Conservation (phyloP, 2,888 invertebrate genomes). For the Cryptops parisi region DNA sequence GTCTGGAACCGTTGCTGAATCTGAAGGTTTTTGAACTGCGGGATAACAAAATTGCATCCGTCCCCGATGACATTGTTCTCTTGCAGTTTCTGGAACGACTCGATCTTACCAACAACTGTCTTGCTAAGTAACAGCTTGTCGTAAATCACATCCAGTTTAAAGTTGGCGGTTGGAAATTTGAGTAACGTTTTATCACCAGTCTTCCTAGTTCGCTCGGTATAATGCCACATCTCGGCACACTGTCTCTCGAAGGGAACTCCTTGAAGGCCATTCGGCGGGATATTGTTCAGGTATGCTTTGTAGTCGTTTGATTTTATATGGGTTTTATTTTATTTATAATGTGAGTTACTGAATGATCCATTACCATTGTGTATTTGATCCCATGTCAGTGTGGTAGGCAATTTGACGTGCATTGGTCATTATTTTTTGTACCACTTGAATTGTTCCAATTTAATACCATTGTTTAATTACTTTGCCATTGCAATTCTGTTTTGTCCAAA, state of each 20-base stretch:
- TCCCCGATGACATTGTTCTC: constrained; percentile 59
- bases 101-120: constrained; percentile 68
- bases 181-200: constrained; percentile 31
- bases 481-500: neutral
- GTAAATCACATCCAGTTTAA: too few relatives aligned
- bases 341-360: too few relatives aligned
- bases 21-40: constrained; percentile 23
- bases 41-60: constrained; percentile 14
- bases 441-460: neutral
- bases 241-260: constrained; percentile 75
- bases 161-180: too few relatives aligned
- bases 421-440: too few relatives aligned
- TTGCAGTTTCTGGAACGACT: constrained; percentile 61
- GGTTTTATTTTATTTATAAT: too few relatives aligned
- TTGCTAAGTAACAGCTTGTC: constrained; percentile 35
- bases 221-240: constrained; percentile 61
- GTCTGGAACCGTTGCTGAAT: constrained; percentile 24
- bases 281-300: constrained; percentile 44
- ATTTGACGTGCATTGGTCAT: too few relatives aligned
- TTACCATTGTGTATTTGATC: too few relatives aligned
- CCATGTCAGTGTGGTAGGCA: too few relatives aligned
- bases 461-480: neutral
- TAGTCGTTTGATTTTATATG: too few relatives aligned
- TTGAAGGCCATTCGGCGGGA: constrained; percentile 66
- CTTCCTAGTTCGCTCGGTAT: constrained; percentile 51